Evolutionary conservation across 1,140 invertebrate genomes (phyloP).

Genomic region (Caligus rogercresseyi): DNA sequence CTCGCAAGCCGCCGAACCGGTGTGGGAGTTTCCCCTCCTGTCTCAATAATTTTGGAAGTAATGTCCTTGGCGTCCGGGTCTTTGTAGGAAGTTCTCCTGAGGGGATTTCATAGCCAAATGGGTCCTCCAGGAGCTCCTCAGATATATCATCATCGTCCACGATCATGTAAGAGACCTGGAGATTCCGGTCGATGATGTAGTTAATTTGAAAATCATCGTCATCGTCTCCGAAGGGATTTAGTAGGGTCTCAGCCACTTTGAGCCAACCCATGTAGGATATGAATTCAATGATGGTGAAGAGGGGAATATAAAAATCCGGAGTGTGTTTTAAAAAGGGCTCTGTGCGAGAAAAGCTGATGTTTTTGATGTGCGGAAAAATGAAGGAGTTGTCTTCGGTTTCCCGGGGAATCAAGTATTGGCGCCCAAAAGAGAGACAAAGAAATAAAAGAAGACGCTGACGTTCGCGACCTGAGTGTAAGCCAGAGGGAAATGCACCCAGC

Average conservation of each 20-base stretch:
- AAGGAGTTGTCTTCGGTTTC: slow-evolving; percentile 18
- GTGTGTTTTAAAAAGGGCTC: slow-evolving; percentile 33
- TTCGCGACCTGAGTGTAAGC: slow-evolving; percentile 36
- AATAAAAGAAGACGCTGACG: slow-evolving; percentile 7
- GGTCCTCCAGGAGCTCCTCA: neutral
- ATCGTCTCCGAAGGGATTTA: slow-evolving; percentile 83
- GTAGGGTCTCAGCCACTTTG: slow-evolving; percentile 76
- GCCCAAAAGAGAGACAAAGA: slow-evolving; percentile 29
- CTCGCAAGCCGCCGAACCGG: neutral
- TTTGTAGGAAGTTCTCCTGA: neutral
- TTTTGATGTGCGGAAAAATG: neutral
- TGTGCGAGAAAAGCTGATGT: slow-evolving; percentile 27
- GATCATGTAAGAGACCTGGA: slow-evolving; percentile 41
- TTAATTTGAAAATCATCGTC: slow-evolving; percentile 79
- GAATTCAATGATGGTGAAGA: slow-evolving; percentile 82
- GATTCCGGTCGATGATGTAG: slow-evolving; percentile 70
- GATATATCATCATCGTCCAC: neutral
- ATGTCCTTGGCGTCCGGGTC: neutral
- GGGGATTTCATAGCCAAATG: neutral
- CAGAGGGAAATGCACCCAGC: slow-evolving; percentile 39
- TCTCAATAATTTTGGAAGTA: neutral
- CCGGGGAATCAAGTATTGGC: slow-evolving; percentile 30
- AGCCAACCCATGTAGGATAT: slow-evolving; percentile 93
- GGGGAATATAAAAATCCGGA: slow-evolving; percentile 74
- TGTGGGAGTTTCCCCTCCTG: neutral